Conservation (phyloP, 2,888 invertebrate species). For the Diarsia dahlii region DNA sequence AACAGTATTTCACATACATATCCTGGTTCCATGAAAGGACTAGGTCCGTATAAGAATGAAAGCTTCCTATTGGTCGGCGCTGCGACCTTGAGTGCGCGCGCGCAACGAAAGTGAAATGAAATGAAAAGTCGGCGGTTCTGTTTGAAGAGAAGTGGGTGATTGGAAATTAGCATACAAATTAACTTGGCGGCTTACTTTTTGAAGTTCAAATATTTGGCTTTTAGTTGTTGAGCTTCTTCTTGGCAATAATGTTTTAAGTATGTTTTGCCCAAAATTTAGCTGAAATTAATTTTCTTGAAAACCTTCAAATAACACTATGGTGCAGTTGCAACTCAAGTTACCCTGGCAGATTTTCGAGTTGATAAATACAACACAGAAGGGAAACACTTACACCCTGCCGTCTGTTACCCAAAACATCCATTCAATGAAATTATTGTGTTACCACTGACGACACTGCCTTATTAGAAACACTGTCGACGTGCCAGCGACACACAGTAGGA, state of each 20-base stretch:
- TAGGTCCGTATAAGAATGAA: conserved; percentile 34
- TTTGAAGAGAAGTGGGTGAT: conserved; percentile 6
- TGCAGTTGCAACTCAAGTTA: no score
- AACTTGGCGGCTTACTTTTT: background rate
- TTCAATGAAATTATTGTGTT: no score
- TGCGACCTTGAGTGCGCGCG: conserved; percentile 75
- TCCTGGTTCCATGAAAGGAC: conserved; percentile 45
- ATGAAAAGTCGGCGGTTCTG: conserved; percentile 46
- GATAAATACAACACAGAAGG: no score
- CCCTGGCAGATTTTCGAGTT: no score
- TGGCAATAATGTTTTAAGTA: no score
- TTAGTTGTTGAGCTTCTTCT: background rate
- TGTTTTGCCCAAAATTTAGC: no score
- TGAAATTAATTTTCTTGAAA: background rate
- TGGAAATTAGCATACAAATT: conserved; percentile 11
- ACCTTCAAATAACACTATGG: background rate
- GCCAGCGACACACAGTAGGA: no score
- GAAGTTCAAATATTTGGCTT: background rate
- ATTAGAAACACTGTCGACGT: background rate
- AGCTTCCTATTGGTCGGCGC: conserved; percentile 50
- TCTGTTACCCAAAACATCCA: no score
- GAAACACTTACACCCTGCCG: no score
- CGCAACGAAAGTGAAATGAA: conserved; percentile 79
- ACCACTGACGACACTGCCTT: no score
- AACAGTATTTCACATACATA: conserved; percentile 27